Percentiles rank a stretch among this genome's conserved stretches.
Conservation (phyloP, 2,113 vertebrate genomes). For the Halichoeres trimaculatus region DNA sequence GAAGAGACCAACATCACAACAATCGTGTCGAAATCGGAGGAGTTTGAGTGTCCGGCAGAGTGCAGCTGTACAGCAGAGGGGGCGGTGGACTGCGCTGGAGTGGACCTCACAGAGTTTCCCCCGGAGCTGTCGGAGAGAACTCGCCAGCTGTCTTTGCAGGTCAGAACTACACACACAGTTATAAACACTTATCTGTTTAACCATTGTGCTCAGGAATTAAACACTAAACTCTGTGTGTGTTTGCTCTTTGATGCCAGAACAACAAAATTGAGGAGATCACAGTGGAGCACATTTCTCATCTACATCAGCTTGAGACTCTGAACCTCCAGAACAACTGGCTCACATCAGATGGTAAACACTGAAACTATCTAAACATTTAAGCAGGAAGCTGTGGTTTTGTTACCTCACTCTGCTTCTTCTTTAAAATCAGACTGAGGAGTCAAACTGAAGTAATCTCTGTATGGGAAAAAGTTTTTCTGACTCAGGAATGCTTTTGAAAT, state of each 20-base stretch:
- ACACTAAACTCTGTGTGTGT: slow-evolving; percentile 30
- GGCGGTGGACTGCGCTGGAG: slow-evolving; percentile 92
- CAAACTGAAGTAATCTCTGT: not conserved
- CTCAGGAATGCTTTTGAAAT: not conserved
- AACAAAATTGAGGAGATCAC: slow-evolving; percentile 94
- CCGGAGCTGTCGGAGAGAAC: slow-evolving; percentile 85
- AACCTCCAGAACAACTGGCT: slow-evolving; percentile 98
- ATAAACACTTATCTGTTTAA: not conserved
- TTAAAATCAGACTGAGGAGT: not conserved
- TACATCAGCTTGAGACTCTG: slow-evolving; percentile 91
- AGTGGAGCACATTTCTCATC: slow-evolving; percentile 89
- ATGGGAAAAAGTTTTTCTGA: not conserved
- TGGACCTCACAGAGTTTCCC: slow-evolving; percentile 92
- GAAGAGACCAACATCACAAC: slow-evolving; percentile 49
- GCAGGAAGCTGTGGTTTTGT: not conserved
- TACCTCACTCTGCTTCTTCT: not conserved
- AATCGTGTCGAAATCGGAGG: not conserved
- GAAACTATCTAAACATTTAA: slow-evolving; percentile 14
- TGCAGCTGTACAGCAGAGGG: slow-evolving; percentile 91
- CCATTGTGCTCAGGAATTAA: not conserved
- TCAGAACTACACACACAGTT: slow-evolving; percentile 55
- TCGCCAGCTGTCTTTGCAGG: slow-evolving; percentile 94
- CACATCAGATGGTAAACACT: slow-evolving; percentile 88
- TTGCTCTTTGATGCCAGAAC: slow-evolving; percentile 84
- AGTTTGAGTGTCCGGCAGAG: slow-evolving; percentile 83